A percentile compares a stretch with the other conserved stretches of the same genome.
phyloP scores from a whole-genome alignment of 2,113 vertebrate species.

The Neopipo cinnamomea region DNA sequence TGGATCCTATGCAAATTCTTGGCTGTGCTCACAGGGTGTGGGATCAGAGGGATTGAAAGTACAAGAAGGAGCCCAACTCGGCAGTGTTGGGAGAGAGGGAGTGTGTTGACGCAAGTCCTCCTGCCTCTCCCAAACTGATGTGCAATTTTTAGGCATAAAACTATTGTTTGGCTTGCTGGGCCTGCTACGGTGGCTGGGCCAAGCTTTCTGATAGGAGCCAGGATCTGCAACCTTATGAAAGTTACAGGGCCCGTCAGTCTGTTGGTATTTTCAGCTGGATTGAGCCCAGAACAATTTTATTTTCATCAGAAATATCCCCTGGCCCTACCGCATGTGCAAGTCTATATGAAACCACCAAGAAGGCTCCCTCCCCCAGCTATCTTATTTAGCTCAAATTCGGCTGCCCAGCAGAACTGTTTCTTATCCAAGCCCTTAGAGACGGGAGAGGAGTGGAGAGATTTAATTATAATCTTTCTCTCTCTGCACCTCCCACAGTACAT shows the following conservation, averaged over 20 bases:
- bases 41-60: neutral
- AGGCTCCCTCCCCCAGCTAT: conserved; percentile 61
- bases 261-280: conserved; percentile 57
- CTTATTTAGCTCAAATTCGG: conserved; percentile 54
- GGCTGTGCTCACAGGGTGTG: neutral
- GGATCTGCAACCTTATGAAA: conserved; percentile 60
- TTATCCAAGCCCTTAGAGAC: conserved; percentile 63
- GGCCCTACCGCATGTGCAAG: conserved; percentile 61
- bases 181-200: neutral
- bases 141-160: neutral
- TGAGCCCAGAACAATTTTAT: conserved; percentile 63
- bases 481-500: conserved; percentile 59
- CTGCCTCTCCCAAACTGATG: neutral
- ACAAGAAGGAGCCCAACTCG: neutral
- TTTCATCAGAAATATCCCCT: conserved; percentile 66
- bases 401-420: conserved; percentile 64
- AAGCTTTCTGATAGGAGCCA: conserved; percentile 52
- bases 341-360: conserved; percentile 59
- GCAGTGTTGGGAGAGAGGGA: neutral
- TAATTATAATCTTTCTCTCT: conserved; percentile 68
- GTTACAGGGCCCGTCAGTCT: conserved; percentile 50
- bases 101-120: neutral
- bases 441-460: conserved; percentile 53
- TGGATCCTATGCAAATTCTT: neutral
- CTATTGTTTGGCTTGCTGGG: conserved; percentile 44